A percentile compares a stretch with the other conserved stretches of the same genome.
These are phyloP conservation scores for Crotalus horridus DNA, from an alignment of 2,113 vertebrate species.

Conservation along the genomic window DNA sequence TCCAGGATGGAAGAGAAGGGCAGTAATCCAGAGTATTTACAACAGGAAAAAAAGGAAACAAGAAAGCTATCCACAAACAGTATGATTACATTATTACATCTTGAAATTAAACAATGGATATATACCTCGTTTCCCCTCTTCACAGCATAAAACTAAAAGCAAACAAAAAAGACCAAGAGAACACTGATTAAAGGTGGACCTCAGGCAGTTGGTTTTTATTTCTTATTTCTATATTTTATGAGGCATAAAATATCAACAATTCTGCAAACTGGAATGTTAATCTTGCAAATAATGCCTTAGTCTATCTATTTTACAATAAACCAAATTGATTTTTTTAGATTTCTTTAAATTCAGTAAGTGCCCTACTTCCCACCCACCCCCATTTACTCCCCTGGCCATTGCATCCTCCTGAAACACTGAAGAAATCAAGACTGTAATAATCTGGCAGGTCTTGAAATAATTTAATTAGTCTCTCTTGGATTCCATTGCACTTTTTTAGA, in stretches of 20 bases:
- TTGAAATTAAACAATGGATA: neutral
- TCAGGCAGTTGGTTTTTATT: constrained; percentile 13
- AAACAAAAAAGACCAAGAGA: constrained; percentile 27
- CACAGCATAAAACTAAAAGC: neutral
- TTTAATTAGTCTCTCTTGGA: constrained; percentile 63
- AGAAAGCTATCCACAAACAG: neutral
- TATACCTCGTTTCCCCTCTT: neutral
- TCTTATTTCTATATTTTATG: neutral
- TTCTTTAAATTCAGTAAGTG: constrained; percentile 58
- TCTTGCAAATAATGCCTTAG: constrained; percentile 57
- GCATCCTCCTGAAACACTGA: constrained; percentile 34
- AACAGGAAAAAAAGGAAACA: neutral
- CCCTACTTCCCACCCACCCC: neutral
- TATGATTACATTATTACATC: neutral
- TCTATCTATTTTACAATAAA: constrained; percentile 49
- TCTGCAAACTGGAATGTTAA: constrained; percentile 58
- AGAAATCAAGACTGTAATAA: constrained; percentile 26
- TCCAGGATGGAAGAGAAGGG: neutral
- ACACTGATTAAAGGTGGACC: constrained; percentile 45
- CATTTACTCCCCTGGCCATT: neutral
- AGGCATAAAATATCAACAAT: constrained; percentile 49
- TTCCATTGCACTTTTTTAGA: constrained; percentile 43
- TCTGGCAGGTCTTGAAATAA: constrained; percentile 52
- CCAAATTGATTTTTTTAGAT: constrained; percentile 44
- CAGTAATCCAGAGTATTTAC: neutral